Conservation (phyloP, 1,140 invertebrate species). For the Apis florea region DNA sequence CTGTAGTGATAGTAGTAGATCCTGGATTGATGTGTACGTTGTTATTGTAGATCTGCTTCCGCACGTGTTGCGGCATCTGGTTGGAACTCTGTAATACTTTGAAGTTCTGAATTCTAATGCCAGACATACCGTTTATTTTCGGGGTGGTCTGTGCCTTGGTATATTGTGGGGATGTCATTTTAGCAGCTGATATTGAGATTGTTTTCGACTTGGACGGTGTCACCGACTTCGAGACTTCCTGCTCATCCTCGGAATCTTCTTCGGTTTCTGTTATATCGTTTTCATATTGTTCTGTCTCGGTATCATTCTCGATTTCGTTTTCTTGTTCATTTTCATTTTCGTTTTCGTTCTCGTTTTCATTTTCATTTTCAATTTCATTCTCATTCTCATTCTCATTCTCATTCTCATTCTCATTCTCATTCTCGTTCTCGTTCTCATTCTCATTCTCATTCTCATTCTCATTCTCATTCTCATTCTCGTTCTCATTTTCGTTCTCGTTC, state of each 20-base stretch:
- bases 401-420: constrained; percentile 60
- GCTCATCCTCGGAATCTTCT: constrained; percentile 70
- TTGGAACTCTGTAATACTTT: constrained; percentile 69
- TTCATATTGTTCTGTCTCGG: constrained; percentile 68
- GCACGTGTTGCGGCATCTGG: constrained; percentile 71
- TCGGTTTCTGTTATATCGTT: constrained; percentile 72
- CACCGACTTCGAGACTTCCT: constrained; percentile 40
- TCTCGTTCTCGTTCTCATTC: constrained; percentile 55
- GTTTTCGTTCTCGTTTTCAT: constrained; percentile 38
- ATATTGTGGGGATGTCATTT: constrained; percentile 71
- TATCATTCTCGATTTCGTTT: constrained; percentile 63
- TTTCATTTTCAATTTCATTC: constrained; percentile 43
- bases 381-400: constrained; percentile 59
- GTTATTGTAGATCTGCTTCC: constrained; percentile 79
- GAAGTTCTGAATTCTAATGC: constrained; percentile 79
- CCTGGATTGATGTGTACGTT: constrained; percentile 77
- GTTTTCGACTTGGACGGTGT: constrained; percentile 65
- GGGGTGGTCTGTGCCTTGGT: constrained; percentile 60
- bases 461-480: constrained; percentile 22
- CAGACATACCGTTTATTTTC: constrained; percentile 75
- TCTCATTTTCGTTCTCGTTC: constrained; percentile 55
- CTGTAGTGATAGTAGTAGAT: constrained; percentile 55
- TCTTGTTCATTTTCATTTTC: constrained; percentile 55
- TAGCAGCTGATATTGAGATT: constrained; percentile 63
- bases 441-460: constrained; percentile 58